Evolutionary conservation across 2,113 vertebrate species (phyloP), one percentile per base, ranked within the genome.

Genomic region (Psittacara wagleri): DNA sequence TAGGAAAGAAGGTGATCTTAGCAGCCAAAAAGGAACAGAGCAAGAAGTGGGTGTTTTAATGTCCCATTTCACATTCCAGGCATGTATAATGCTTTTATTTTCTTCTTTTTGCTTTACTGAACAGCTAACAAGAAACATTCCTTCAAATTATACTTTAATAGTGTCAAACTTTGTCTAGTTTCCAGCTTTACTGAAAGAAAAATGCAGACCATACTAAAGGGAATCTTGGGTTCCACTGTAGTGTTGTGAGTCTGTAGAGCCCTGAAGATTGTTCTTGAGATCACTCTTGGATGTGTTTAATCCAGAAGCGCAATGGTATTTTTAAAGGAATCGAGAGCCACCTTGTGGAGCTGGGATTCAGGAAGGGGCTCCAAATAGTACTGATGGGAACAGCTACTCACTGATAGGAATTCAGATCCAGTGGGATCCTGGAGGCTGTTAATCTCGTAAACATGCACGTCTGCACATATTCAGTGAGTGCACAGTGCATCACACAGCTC

Each of bases 261-360:
- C 59, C 25, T 67, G 39, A 64, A 24, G 37, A 39, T 35, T 3
- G 0, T 75, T 86, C 52, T 76, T 17, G 70, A 29, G 17, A 59
- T 90, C 39, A 11, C 79, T 75, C 57, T 74, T 2, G 0, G 55
- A 12, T 25, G 27, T 10, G 18, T 61, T 86, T 79, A 68, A 75
- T 39, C 48, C 35, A 57, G 35, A 92, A 84, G 87, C 0, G 7
- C 74, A 64, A 41, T 13, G 17, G 17, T 59, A 48, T 90, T 91
- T 95, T 83, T 57, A 54, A 86, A 88, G 92, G 94, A 72, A 80
- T 82, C 2, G 39, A 83, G 96, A 95, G 96, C 97, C 97, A 96
- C 93, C 97, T 97, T 91, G 96, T 97, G 97, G 97, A 96, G 81
- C 66, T 90, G 52, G 41, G 23, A 61, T 88, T 96, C 69, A n/a